A percentile compares a stretch with the other conserved stretches of the same genome.
phyloP scores from a whole-genome alignment of 2,113 vertebrate species.

The Oreochromis spilurus region DNA sequence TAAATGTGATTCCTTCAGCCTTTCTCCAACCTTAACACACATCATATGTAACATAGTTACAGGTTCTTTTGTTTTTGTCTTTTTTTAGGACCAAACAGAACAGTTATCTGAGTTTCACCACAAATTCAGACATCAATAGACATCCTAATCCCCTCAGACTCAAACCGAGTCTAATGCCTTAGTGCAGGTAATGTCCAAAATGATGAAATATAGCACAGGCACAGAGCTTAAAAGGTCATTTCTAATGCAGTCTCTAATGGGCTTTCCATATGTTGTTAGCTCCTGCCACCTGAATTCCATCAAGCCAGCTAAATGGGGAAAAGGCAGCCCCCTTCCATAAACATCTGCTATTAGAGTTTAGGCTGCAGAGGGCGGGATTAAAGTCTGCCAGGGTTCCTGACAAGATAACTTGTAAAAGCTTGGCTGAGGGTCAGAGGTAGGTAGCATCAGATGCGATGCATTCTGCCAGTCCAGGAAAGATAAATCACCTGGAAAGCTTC shows the following conservation, averaged over 20 bases:
- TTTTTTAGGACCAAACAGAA: background rate
- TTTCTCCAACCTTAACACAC: background rate
- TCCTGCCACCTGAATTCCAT: conserved; percentile 58
- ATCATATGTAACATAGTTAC: background rate
- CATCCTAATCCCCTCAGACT: conserved; percentile 14
- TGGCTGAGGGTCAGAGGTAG: conserved; percentile 53
- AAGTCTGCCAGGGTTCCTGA: conserved; percentile 45
- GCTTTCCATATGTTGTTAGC: conserved; percentile 45
- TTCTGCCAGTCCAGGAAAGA: conserved; percentile 42
- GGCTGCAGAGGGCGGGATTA: conserved; percentile 28
- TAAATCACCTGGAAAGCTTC: conserved; percentile 47
- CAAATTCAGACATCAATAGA: conserved; percentile 35
- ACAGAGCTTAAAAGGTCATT: conserved; percentile 42
- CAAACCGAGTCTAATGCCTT: background rate
- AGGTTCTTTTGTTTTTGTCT: background rate
- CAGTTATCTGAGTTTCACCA: background rate
- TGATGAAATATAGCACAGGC: conserved; percentile 35
- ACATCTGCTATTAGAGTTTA: conserved; percentile 54
- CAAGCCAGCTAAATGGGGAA: conserved; percentile 41
- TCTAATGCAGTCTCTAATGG: conserved; percentile 57
- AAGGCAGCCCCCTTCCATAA: conserved; percentile 38
- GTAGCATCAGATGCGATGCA: conserved; percentile 36
- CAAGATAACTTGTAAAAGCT: conserved; percentile 64
- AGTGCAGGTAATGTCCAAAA: conserved; percentile 34
- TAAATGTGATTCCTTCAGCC: background rate